Conservation (phyloP, 2,888 invertebrate species). For the Calameuta pallipes region DNA sequence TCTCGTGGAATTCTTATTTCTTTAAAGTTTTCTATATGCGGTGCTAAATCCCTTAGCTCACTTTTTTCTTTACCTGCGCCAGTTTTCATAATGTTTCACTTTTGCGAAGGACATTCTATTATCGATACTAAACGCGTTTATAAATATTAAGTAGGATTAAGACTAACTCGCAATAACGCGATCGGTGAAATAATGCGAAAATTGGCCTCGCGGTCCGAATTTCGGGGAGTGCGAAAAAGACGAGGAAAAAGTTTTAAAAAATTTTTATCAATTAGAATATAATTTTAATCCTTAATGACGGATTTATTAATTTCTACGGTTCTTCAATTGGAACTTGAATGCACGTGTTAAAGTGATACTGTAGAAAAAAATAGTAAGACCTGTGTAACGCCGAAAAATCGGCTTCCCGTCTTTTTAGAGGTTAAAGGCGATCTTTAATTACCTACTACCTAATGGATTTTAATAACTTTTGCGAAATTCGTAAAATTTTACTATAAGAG, state of each 20-base stretch:
- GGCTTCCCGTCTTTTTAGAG: too few species aligned
- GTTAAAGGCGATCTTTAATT: slow-evolving; percentile 3
- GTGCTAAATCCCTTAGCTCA: neutral
- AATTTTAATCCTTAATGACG: neutral
- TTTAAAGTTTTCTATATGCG: neutral
- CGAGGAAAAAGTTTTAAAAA: slow-evolving; percentile 12
- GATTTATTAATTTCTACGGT: too few species aligned
- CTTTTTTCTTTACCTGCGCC: slow-evolving; percentile 12
- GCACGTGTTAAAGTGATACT: too few species aligned
- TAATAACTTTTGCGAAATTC: neutral
- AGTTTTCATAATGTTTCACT: slow-evolving; percentile 1
- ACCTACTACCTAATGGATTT: neutral
- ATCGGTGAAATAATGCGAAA: neutral
- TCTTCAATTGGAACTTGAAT: too few species aligned
- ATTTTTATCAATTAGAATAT: slow-evolving; percentile 23
- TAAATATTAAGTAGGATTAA: neutral
- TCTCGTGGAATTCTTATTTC: neutral
- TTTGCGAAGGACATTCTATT: neutral
- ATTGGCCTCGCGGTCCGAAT: neutral
- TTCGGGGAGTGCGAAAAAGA: neutral
- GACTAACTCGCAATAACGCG: neutral
- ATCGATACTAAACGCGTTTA: neutral
- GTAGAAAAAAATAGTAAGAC: too few species aligned
- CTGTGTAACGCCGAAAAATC: too few species aligned
- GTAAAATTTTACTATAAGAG: neutral